Evolutionary conservation across 2,888 invertebrate genomes (phyloP).

Genomic region (Diaprepes abbreviatus): DNA sequence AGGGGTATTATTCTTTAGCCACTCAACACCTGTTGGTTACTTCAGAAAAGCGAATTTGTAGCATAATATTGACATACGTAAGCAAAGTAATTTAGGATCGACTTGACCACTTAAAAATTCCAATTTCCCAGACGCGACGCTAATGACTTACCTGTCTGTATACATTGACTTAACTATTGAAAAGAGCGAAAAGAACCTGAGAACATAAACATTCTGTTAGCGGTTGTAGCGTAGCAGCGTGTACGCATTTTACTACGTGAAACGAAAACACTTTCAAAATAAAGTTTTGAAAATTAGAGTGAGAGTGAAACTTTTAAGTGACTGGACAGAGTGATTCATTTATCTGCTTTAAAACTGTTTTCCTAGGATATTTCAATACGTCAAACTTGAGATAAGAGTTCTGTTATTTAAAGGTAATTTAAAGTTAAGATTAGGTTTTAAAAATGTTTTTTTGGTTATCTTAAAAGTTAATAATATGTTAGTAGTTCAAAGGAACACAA

Average conservation of each 20-base stretch:
- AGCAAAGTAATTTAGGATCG: no score
- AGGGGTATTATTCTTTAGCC: no score
- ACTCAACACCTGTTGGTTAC: no score
- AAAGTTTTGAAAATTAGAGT: neutral
- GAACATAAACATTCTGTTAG: constrained; percentile 38
- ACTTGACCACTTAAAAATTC: no score
- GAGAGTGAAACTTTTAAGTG: neutral
- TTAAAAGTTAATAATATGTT: no score
- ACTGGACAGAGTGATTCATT: neutral
- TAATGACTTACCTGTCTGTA: constrained; percentile 36
- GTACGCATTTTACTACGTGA: neutral
- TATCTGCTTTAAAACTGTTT: neutral
- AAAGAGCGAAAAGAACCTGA: constrained; percentile 41
- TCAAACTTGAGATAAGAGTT: no score
- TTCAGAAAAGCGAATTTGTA: no score
- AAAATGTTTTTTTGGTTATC: no score
- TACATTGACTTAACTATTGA: constrained; percentile 15
- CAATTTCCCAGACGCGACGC: constrained; percentile 20
- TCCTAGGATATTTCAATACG: neutral
- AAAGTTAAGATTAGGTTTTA: no score
- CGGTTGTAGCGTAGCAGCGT: constrained; percentile 28
- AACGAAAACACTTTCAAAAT: neutral
- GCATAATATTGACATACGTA: no score
- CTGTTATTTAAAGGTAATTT: no score
- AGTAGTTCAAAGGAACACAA: no score